Conservation (phyloP, 1,140 invertebrate genomes). For the Nomia melanderi region DNA sequence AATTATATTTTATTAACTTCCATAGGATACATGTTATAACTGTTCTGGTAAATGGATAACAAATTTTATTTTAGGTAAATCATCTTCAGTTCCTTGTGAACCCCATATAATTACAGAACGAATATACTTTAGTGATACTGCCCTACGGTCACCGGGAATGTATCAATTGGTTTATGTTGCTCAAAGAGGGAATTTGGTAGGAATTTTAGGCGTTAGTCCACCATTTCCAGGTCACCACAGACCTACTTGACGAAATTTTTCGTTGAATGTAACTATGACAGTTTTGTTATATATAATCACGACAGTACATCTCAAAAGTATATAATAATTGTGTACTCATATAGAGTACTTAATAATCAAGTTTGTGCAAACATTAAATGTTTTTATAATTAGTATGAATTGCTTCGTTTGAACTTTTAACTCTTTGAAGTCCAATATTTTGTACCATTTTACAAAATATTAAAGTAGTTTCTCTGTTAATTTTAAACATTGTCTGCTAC, state of each 20-base stretch:
- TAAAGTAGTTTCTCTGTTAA: background rate
- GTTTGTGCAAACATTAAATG: background rate
- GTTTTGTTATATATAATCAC: background rate
- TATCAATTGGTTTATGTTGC: constrained; percentile 89
- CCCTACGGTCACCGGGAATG: constrained; percentile 84
- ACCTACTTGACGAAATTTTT: constrained; percentile 21
- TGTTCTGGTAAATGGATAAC: background rate
- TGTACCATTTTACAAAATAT: background rate
- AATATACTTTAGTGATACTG: constrained; percentile 83
- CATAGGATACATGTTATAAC: background rate
- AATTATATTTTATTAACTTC: constrained; percentile 59
- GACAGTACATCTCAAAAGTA: no score
- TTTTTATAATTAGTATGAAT: background rate
- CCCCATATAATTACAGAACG: constrained; percentile 73
- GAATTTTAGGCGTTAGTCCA: constrained; percentile 82
- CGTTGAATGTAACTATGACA: background rate
- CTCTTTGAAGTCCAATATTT: constrained; percentile 9
- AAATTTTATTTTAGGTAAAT: constrained; percentile 57
- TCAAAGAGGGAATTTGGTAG: constrained; percentile 84
- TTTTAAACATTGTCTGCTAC: background rate
- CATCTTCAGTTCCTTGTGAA: constrained; percentile 40
- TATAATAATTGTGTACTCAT: background rate
- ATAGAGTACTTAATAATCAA: background rate
- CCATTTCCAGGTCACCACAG: constrained; percentile 77
- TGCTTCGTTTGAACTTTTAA: background rate